A percentile compares a stretch with the other conserved stretches of the same genome.
These are phyloP conservation scores for Mythimna loreyi DNA, from an alignment of 2,888 invertebrate genomes.

Conservation along the genomic window DNA sequence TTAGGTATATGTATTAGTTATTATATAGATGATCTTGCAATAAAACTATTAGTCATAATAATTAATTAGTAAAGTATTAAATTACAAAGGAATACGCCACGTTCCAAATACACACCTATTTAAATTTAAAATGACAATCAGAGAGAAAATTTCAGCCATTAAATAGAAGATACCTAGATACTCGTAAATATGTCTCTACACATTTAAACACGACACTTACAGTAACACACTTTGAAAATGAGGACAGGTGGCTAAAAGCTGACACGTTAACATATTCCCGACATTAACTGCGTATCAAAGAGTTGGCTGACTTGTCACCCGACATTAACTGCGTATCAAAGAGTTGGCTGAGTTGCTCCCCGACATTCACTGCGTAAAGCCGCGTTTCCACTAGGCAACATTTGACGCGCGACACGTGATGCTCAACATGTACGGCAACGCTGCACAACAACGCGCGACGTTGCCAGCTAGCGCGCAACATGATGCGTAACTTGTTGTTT, in stretches of 20 bases:
- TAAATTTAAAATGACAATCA: not conserved
- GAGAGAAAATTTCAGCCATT: not conserved
- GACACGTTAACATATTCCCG: slow-evolving; percentile 35
- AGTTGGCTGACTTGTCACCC: too few relatives aligned
- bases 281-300: slow-evolving; percentile 19
- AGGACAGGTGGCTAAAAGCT: not conserved
- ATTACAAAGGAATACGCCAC: not conserved
- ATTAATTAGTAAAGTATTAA: not conserved
- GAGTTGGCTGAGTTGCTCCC: too few relatives aligned
- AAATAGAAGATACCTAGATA: too few relatives aligned
- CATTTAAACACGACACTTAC: not conserved
- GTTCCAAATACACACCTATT: not conserved
- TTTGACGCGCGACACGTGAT: too few relatives aligned
- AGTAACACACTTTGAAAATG: slow-evolving; percentile 11
- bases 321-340: slow-evolving; percentile 19
- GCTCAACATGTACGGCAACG: too few relatives aligned
- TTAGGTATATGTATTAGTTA: too few relatives aligned
- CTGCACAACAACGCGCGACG: too few relatives aligned
- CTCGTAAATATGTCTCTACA: not conserved
- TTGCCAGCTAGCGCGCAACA: too few relatives aligned
- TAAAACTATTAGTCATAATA: not conserved
- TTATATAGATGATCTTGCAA: too few relatives aligned
- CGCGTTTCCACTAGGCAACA: too few relatives aligned
- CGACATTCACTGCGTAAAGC: slow-evolving; percentile 17
- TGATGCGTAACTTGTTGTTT: too few relatives aligned